Percentiles rank a stretch among this genome's conserved stretches.
Evolutionary conservation across 1,140 invertebrate species (phyloP).

Genomic region (Goniozus legneri): DNA sequence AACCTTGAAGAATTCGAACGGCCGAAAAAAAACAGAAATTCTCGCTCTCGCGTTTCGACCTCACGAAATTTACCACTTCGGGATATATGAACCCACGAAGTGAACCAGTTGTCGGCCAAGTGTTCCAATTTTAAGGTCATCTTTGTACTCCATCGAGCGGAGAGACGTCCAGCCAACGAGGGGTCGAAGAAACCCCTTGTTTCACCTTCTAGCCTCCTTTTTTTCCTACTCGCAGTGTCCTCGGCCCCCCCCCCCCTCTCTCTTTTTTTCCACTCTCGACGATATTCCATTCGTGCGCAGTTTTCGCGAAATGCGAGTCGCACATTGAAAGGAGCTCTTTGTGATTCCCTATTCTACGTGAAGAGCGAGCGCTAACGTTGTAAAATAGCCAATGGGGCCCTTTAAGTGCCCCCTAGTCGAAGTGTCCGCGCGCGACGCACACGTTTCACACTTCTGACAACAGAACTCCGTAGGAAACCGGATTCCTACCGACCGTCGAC

Average conservation of each 20-base stretch:
- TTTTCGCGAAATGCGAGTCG: constrained; percentile 25
- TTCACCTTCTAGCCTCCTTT: constrained; percentile 3
- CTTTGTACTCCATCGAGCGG: too few species aligned
- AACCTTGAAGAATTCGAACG: too few species aligned
- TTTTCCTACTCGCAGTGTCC: constrained; percentile 3
- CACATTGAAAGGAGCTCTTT: constrained; percentile 12
- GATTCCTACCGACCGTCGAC: too few species aligned
- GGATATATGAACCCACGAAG: too few species aligned
- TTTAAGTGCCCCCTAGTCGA: constrained; percentile 7
- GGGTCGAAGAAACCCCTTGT: too few species aligned
- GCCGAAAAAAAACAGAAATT: too few species aligned
- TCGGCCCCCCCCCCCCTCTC: constrained; percentile 15
- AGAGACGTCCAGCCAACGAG: too few species aligned
- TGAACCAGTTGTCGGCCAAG: too few species aligned
- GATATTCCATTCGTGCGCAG: not conserved
- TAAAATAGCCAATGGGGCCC: constrained; percentile 22
- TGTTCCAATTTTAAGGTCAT: too few species aligned
- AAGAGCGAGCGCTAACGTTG: constrained; percentile 8
- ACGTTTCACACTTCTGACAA: constrained; percentile 24
- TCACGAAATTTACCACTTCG: too few species aligned
- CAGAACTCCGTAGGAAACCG: too few species aligned
- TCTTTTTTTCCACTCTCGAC: not conserved
- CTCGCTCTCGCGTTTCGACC: too few species aligned
- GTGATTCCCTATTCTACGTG: not conserved
- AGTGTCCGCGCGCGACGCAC: constrained; percentile 17